Base-by-base conservation (phyloP, 2,888 invertebrate genomes). In the Leptinotarsa peninsularis region DNA sequence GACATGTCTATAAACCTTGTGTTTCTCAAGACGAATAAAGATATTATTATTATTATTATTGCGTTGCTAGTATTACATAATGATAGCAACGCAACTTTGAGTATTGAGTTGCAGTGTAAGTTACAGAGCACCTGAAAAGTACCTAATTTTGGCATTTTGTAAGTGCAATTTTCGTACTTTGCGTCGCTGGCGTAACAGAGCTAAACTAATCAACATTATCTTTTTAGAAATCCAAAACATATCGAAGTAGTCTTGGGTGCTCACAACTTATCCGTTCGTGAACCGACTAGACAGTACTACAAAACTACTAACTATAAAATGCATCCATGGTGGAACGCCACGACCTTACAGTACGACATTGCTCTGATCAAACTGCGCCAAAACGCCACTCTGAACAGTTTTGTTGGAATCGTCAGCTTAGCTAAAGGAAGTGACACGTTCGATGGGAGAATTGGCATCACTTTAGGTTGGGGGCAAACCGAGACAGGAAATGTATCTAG, bases 401-500 rank as follows among this genome's bases (percentile, higher is more conserved):
- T 75, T 63, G 78, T 81, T 7, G 56, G 43, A 27, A 71, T 74
- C 10, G 74, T 82, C 10, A 10, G 54, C 15, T n/a, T 79, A 43
- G 76, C 78, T 10, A 58, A 15, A 49, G 77, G 70, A 15, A 71
- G 14, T 18, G 72, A 66, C 4, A 71, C 7, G 21, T 79, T 66
- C 66, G 67, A 23, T 68, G 70, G 67, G 23, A 56, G 43, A 67
- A 69, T 15, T 43, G 78, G 78, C 4, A 78, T 73, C 13, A 70
- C 74, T 17, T 63, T 78, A 21, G 81, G 81, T 63, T 80, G 79
- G 79, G 79, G 80, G 4, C 4, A 18, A 54, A 80, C 79, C n/a
- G 74, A 76, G 17, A 60, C 49, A 27, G 68, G 58, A 15, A 18
- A 10, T 7, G 13, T 66, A 4, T 80, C 79, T 13, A 69, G 52